Evolutionary conservation across 2,888 invertebrate genomes (phyloP).

Genomic region (Eristalis intricaria): DNA sequence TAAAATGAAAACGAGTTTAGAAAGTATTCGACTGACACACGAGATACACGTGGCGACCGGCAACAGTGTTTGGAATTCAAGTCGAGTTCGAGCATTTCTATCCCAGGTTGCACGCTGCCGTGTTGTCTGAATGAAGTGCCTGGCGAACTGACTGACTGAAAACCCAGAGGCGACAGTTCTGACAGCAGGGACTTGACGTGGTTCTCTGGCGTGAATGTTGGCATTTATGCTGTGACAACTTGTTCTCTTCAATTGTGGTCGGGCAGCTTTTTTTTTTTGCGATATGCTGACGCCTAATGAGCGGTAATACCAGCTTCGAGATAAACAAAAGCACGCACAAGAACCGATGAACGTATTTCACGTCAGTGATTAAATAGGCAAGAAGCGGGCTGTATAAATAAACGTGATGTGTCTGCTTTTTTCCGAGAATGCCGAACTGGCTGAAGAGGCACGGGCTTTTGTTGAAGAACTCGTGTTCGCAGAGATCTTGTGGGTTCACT

Average conservation of each 20-base stretch:
- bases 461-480: no score
- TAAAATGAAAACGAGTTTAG: constrained; percentile 52
- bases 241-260: background rate
- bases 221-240: background rate
- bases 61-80: constrained; percentile 23
- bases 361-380: background rate
- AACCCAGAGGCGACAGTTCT: background rate
- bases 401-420: no score
- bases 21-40: constrained; percentile 39
- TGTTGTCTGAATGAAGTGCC: background rate
- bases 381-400: no score
- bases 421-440: background rate
- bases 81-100: background rate
- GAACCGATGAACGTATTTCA: no score
- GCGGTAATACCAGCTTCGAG: background rate
- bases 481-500: background rate
- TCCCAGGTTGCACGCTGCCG: background rate
- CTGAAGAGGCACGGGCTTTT: no score
- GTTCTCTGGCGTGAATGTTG: background rate
- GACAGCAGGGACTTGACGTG: no score
- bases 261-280: background rate
- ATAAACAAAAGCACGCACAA: background rate
- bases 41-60: constrained; percentile 7
- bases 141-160: background rate
- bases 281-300: background rate